Percentiles rank a stretch among this genome's conserved stretches.
These are phyloP conservation scores for Hemicordylus capensis DNA, from an alignment of 2,113 vertebrate genomes.

Conservation along the genomic window DNA sequence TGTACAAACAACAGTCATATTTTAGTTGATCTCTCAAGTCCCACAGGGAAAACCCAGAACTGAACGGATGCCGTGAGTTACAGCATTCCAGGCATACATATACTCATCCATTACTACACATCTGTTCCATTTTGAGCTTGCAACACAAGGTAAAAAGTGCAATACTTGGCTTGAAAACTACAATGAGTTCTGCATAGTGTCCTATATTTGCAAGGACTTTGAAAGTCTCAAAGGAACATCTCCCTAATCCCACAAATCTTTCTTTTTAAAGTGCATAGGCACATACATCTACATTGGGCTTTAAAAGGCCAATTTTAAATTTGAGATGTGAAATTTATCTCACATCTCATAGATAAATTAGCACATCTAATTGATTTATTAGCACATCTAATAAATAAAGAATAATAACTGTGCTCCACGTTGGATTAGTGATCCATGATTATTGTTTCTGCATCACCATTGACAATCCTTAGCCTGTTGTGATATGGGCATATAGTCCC, in stretches of 20 bases:
- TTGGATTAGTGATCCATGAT: neutral
- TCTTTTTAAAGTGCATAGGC: neutral
- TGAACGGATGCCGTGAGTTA: slow-evolving; percentile 48
- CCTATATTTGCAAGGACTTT: neutral
- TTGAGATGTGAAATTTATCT: too few relatives aligned
- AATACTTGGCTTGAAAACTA: neutral
- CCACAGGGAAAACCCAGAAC: slow-evolving; percentile 10
- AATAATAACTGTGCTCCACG: neutral
- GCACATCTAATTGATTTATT: too few relatives aligned
- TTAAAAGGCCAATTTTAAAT: too few relatives aligned
- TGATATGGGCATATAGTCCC: neutral
- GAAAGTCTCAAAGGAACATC: neutral
- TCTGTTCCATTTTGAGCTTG: slow-evolving; percentile 33
- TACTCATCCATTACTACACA: neutral
- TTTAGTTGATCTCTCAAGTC: neutral
- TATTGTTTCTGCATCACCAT: neutral
- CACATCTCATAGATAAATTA: too few relatives aligned
- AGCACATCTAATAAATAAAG: too few relatives aligned
- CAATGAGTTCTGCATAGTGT: neutral
- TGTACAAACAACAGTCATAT: slow-evolving; percentile 15
- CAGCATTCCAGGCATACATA: neutral
- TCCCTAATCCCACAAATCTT: neutral
- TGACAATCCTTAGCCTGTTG: neutral
- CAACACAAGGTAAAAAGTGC: slow-evolving; percentile 12
- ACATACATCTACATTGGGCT: neutral